Base-by-base conservation (phyloP, 2,797 vertebrate species). In the Gymnoscopelus braueri region DNA sequence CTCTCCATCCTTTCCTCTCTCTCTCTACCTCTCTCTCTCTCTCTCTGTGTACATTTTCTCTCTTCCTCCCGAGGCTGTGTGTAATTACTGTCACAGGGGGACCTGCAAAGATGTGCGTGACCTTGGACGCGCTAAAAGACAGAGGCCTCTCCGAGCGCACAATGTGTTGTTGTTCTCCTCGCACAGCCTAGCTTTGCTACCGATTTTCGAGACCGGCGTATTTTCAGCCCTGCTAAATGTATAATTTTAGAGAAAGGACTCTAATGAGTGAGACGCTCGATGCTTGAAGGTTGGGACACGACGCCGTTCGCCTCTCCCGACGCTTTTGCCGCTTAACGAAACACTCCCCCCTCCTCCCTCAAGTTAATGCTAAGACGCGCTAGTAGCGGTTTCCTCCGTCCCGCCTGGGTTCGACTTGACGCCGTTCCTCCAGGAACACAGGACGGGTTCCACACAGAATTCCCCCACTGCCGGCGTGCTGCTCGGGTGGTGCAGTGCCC, bases 71-170 rank as follows among this genome's bases (percentile, higher is more conserved):
- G 84, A 86, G 90, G 86, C 90, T 71, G 75, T 82, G 75, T 89
- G 85, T 92, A 91, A 93, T 92, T 89, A 91, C 89, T 92, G 90
- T 89, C 87, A 68, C 74, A 84, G 84, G 90, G 88, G 83, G 78
- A 84, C 84, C 87, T 70, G 80, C 75, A 79, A 67, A 82, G 89
- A 88, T 88, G 83, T 84, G 63, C 74, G 84, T 85, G 84, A 92
- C 91, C 89, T 90, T 92, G 87, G 85, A 66, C 63, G 81, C 85
- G 83, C 71, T 75, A 63, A 73, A 79, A 90, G 83, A 83, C 89
- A 79, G 65, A 87, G 82, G 86, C 78, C 85, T 79, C 87, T 84
- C 60, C 80, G 67, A 77, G 83, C 86, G 58, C 71, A 51, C 65
- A 47, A 65, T 50, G 75, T 47, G 13, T 44, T 10, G 8, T 3